These are phyloP conservation scores for Chunga burmeisteri DNA, from an alignment of 2,113 vertebrate species.

Conservation along the genomic window DNA sequence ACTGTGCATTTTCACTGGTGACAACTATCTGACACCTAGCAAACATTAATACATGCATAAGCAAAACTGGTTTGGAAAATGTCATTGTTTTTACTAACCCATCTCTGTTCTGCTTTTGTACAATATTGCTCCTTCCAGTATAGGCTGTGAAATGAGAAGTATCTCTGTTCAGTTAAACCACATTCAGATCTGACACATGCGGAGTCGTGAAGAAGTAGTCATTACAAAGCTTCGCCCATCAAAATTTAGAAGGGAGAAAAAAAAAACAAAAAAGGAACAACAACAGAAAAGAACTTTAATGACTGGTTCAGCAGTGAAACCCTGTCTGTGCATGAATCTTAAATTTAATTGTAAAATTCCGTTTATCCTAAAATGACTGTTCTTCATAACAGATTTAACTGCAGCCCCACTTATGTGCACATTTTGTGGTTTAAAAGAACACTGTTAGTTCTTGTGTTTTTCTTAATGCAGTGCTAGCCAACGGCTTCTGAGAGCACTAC, in stretches of 20 bases:
- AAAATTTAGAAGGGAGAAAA: background rate
- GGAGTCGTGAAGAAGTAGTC: background rate
- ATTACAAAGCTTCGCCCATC: background rate
- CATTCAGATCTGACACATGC: background rate
- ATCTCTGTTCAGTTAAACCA: background rate
- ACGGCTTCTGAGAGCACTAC: background rate
- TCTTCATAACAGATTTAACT: background rate
- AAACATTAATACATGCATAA: background rate
- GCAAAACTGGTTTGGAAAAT: background rate
- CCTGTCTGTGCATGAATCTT: background rate
- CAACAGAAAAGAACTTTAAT: background rate
- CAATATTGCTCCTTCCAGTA: background rate
- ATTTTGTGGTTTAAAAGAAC: constrained; percentile 10
- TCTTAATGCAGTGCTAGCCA: background rate
- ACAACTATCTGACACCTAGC: background rate
- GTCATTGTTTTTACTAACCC: background rate
- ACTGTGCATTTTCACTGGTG: background rate
- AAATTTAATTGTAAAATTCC: background rate
- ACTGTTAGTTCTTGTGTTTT: background rate
- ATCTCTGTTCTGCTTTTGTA: background rate
- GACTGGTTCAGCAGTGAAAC: background rate
- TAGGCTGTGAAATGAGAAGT: background rate
- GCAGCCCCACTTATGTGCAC: background rate
- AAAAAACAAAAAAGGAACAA: background rate
- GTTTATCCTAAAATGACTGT: background rate